Percentiles rank a stretch among this genome's conserved stretches.
Conservation (phyloP, 2,888 invertebrate species). For the Agonopterix arenella region DNA sequence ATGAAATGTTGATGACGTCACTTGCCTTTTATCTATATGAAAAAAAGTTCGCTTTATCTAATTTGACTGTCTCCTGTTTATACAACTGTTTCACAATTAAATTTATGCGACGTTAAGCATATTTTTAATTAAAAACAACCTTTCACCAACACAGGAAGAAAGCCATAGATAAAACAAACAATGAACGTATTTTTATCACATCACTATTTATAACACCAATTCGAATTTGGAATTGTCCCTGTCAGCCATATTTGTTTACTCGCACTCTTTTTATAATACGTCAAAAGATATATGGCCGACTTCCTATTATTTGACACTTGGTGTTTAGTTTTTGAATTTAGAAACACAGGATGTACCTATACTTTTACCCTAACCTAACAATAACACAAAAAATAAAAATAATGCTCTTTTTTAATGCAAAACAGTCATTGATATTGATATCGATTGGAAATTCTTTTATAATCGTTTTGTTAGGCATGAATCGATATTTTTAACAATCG, state of each 20-base stretch:
- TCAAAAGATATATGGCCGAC: conserved; percentile 8
- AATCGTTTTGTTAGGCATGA: conserved; percentile 14
- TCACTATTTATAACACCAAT: conserved; percentile 9
- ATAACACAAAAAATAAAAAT: no score
- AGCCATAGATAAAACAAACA: conserved; percentile 11
- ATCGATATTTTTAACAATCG: conserved; percentile 27
- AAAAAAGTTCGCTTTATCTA: no score
- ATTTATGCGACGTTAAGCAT: no score
- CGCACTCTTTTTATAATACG: conserved; percentile 2
- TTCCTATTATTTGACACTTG: conserved; percentile 5
- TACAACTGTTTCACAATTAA: no score
- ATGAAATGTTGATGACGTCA: no score
- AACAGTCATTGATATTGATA: conserved; percentile 16
- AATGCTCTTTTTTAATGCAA: conserved; percentile 5
- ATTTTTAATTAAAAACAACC: background rate
- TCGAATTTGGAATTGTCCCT: conserved; percentile 13
- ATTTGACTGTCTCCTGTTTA: no score
- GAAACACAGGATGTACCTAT: no score
- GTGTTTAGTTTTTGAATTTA: conserved; percentile 1
- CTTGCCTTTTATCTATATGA: no score
- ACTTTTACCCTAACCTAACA: no score
- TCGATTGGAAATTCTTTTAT: conserved; percentile 22
- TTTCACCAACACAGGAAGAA: conserved; percentile 6
- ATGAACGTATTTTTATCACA: conserved; percentile 4
- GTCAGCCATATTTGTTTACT: conserved; percentile 4